These are phyloP conservation scores for Vanacampus margaritifer DNA, from an alignment of 2,113 vertebrate species.

Conservation along the genomic window DNA sequence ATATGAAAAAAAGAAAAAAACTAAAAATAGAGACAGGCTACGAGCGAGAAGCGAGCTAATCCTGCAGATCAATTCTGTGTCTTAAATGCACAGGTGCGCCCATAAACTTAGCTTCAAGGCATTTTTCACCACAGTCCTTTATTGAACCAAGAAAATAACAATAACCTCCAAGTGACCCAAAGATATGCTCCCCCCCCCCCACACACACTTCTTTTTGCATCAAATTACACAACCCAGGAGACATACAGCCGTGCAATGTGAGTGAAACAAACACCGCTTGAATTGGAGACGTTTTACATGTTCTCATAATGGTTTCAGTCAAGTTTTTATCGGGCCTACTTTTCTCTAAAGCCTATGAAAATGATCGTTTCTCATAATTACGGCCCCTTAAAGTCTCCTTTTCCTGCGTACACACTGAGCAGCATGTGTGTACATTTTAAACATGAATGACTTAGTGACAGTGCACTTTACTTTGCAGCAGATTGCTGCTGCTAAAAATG, in stretches of 20 bases:
- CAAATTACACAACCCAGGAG: background rate
- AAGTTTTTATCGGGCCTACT: background rate
- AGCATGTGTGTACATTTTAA: background rate
- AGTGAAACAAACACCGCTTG: constrained; percentile 1
- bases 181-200: background rate
- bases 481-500: background rate
- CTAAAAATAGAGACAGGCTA: constrained; percentile 10
- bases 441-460: background rate
- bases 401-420: background rate
- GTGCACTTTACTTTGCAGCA: background rate
- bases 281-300: background rate
- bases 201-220: constrained; percentile 1
- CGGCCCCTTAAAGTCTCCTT: background rate
- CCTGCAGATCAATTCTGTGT: constrained; percentile 25
- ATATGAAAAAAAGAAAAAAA: constrained; percentile 34
- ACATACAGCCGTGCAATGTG: background rate
- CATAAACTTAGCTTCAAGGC: background rate
- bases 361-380: constrained; percentile 3
- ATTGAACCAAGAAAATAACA: constrained; percentile 8
- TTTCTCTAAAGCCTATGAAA: background rate
- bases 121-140: background rate
- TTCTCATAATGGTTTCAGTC: background rate
- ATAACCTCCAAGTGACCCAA: constrained; percentile 10
- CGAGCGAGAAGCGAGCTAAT: constrained; percentile 10
- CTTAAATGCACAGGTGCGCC: constrained; percentile 28